Evolutionary conservation across 2,888 invertebrate species (phyloP).

Genomic region (Calameuta idolon): DNA sequence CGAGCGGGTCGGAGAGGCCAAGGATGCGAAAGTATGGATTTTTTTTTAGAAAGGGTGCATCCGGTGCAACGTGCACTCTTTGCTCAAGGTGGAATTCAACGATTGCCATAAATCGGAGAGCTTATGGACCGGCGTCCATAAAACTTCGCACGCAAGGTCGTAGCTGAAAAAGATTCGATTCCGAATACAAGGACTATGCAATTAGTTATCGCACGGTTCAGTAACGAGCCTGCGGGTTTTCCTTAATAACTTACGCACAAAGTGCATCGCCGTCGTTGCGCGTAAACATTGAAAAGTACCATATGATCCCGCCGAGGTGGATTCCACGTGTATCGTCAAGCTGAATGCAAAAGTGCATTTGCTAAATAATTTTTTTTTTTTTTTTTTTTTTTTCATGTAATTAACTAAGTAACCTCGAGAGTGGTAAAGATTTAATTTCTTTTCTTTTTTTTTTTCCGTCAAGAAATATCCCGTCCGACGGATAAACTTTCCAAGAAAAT

Average conservation of each 20-base stretch:
- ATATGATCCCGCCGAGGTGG: neutral
- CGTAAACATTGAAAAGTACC: neutral
- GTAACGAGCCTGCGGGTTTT: neutral
- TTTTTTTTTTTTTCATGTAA: neutral
- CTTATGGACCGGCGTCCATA: neutral
- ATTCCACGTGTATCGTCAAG: neutral
- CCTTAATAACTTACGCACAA: neutral
- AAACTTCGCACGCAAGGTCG: neutral
- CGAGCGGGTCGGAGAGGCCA: neutral
- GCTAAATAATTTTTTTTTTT: neutral
- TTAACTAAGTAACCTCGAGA: neutral
- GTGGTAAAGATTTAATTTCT: neutral
- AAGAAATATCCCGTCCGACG: neutral
- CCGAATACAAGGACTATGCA: neutral
- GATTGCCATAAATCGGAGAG: constrained; percentile 27
- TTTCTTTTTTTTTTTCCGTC: neutral
- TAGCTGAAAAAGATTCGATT: neutral
- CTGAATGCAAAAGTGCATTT: neutral
- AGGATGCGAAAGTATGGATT: neutral
- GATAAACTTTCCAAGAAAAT: neutral
- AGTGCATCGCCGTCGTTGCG: neutral
- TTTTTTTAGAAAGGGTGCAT: neutral
- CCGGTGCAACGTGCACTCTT: neutral
- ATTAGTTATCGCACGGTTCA: neutral
- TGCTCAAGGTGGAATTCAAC: constrained; percentile 56